These are phyloP conservation scores for Danio kyathit DNA, from an alignment of 2,797 vertebrate species.

Conservation along the genomic window DNA sequence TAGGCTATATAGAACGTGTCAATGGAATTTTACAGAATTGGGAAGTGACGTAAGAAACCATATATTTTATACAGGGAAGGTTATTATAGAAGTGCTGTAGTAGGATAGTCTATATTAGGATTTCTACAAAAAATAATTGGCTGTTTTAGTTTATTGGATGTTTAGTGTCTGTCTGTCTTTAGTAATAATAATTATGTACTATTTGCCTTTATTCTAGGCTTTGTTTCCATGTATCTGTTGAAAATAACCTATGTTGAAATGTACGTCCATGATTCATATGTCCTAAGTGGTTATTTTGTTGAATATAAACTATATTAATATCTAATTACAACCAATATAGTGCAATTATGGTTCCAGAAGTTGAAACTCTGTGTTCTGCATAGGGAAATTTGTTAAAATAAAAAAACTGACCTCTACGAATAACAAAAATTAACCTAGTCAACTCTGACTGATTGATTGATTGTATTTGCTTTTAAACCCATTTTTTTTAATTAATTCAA, in stretches of 20 bases:
- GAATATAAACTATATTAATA: not conserved
- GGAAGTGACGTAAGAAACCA: conserved; percentile 14
- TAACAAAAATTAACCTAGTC: too few species aligned
- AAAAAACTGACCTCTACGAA: too few species aligned
- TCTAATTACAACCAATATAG: not conserved
- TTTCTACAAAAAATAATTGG: not conserved
- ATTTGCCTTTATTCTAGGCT: not conserved
- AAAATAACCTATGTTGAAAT: not conserved
- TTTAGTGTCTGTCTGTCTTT: too few species aligned
- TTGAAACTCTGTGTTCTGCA: too few species aligned
- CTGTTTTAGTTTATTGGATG: too few species aligned
- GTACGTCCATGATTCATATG: not conserved
- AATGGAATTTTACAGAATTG: not conserved
- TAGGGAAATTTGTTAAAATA: too few species aligned
- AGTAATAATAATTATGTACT: not conserved
- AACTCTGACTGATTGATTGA: too few species aligned
- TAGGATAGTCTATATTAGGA: too few species aligned
- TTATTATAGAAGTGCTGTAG: too few species aligned
- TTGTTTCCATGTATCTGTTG: not conserved
- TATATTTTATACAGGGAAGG: not conserved
- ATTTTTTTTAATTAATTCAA: too few species aligned
- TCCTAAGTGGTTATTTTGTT: not conserved
- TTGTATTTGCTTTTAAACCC: too few species aligned
- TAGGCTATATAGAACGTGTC: not conserved
- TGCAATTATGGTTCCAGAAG: too few species aligned